Evolutionary conservation across 1,140 invertebrate genomes (phyloP).

Genomic region (Goniozus legneri): DNA sequence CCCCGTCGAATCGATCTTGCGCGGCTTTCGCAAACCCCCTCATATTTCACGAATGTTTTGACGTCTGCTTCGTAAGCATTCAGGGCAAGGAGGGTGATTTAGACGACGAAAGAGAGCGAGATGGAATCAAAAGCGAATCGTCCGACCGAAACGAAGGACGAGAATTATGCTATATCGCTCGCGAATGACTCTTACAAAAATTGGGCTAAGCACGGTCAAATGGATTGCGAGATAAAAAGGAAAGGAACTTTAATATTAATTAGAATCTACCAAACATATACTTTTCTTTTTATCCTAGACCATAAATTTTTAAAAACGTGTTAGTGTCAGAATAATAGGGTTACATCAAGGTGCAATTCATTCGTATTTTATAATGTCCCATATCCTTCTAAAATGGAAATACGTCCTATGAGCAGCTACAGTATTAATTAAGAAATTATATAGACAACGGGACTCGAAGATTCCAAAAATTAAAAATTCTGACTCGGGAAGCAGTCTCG

Average conservation of each 20-base stretch:
- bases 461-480: too few species aligned
- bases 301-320: not conserved
- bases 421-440: too few species aligned
- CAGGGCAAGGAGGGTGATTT: constrained; percentile 20
- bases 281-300: too few species aligned
- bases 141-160: not conserved
- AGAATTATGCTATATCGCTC: not conserved
- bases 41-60: constrained; percentile 51
- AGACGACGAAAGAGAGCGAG: constrained; percentile 9
- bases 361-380: too few species aligned
- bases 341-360: too few species aligned
- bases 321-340: not conserved
- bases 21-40: constrained; percentile 29
- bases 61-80: constrained; percentile 42
- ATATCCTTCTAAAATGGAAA: too few species aligned
- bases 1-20: constrained; percentile 41
- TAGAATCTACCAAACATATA: too few species aligned
- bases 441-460: too few species aligned
- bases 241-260: not conserved
- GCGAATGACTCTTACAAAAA: constrained; percentile 1
- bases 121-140: not conserved
- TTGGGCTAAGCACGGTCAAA: not conserved
- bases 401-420: too few species aligned
- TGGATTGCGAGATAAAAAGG: not conserved
- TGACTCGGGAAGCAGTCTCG: too few species aligned